Evolutionary conservation across 2,113 vertebrate species (phyloP).

Genomic region (Calidris pygmaea): DNA sequence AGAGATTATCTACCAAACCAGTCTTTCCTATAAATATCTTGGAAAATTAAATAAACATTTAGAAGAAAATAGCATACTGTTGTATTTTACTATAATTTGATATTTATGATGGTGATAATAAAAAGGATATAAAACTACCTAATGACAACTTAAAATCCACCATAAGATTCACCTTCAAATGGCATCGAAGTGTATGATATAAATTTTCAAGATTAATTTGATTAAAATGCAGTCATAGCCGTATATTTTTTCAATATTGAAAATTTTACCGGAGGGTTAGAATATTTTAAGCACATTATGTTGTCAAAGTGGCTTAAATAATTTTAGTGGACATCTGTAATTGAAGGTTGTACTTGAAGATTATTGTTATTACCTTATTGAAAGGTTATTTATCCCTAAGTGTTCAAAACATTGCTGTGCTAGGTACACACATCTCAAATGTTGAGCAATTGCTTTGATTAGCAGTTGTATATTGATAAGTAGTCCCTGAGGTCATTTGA

Average conservation of each 20-base stretch:
- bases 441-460: not conserved
- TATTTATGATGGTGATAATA: not conserved
- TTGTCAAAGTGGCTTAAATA: conserved; percentile 1
- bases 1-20: not conserved
- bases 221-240: conserved; percentile 34
- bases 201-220: conserved; percentile 58
- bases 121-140: not conserved
- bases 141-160: conserved; percentile 23
- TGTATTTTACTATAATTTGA: not conserved
- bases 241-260: not conserved
- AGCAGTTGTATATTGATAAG: not conserved
- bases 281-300: not conserved
- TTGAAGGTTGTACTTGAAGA: not conserved
- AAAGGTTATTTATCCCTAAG: not conserved
- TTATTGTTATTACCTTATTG: not conserved
- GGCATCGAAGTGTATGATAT: not conserved
- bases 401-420: not conserved
- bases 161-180: conserved; percentile 42
- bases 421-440: not conserved
- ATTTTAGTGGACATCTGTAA: not conserved
- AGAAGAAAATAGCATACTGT: not conserved
- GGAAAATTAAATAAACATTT: not conserved
- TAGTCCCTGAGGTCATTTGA: not conserved
- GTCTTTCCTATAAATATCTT: not conserved
- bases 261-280: not conserved